These are phyloP conservation scores for Eciton burchellii DNA, from an alignment of 1,140 invertebrate species.

Conservation along the genomic window DNA sequence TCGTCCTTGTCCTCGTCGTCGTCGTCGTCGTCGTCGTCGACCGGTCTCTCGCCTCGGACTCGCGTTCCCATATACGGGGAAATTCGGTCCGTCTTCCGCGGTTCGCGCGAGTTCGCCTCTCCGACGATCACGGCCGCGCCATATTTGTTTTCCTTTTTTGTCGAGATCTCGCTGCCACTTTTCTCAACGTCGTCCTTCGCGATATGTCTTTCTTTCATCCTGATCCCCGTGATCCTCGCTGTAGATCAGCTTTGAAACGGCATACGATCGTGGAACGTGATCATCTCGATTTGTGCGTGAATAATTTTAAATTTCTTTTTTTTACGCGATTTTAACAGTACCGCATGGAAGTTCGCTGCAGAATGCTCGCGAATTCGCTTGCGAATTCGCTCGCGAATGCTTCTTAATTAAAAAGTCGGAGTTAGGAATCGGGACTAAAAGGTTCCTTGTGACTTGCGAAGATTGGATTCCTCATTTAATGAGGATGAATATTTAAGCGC, in stretches of 20 bases:
- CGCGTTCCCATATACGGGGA: conserved; percentile 28
- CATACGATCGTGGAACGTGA: neutral
- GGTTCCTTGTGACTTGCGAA: too few species aligned
- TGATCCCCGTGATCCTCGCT: neutral
- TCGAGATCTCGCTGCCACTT: neutral
- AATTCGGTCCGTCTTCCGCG: neutral
- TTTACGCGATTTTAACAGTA: too few species aligned
- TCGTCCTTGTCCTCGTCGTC: neutral
- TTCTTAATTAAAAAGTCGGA: too few species aligned
- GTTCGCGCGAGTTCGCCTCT: neutral
- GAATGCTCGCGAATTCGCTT: too few species aligned
- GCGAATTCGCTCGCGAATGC: too few species aligned
- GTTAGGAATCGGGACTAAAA: too few species aligned
- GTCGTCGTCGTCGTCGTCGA: neutral
- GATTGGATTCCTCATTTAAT: too few species aligned
- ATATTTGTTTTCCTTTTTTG: conserved; percentile 58
- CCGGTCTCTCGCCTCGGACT: neutral
- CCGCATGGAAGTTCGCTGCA: too few species aligned
- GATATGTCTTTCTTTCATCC: neutral
- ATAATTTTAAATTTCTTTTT: too few species aligned
- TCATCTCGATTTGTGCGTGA: too few species aligned
- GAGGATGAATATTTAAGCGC: too few species aligned
- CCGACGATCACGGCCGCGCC: neutral
- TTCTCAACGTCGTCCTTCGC: neutral
- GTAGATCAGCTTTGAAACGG: neutral